Percentiles rank a stretch among this genome's conserved stretches.
These are phyloP conservation scores for Mamestra brassicae DNA, from an alignment of 2,888 invertebrate genomes.

Conservation along the genomic window DNA sequence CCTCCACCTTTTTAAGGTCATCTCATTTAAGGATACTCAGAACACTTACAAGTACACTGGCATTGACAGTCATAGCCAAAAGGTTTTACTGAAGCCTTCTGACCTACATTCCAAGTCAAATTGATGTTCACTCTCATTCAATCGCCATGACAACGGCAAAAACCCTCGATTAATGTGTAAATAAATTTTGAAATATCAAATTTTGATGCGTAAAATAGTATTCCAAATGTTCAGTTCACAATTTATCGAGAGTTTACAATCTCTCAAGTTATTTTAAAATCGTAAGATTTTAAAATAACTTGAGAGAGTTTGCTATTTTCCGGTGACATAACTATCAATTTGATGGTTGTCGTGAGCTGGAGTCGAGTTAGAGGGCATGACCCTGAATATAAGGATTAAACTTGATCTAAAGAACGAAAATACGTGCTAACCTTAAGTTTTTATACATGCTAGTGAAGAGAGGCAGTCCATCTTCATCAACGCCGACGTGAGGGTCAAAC, in stretches of 20 bases:
- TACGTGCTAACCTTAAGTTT: constrained; percentile 87
- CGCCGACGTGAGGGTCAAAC: constrained; percentile 92
- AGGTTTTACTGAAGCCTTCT: not conserved
- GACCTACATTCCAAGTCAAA: not conserved
- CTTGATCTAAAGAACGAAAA: not conserved
- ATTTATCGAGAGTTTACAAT: no score
- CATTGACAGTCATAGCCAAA: constrained; percentile 3
- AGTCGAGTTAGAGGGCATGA: not conserved
- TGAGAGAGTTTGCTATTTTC: no score
- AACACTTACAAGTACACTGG: constrained; percentile 1
- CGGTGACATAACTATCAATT: not conserved
- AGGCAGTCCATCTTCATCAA: constrained; percentile 92
- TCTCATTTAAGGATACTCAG: constrained; percentile 9
- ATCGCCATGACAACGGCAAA: no score
- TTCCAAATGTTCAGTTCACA: no score
- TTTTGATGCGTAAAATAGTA: no score
- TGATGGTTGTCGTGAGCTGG: not conserved
- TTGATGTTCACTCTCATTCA: no score
- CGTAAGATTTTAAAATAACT: no score
- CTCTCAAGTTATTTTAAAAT: no score
- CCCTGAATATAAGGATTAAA: not conserved
- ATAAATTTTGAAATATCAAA: no score
- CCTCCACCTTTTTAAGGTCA: constrained; percentile 13
- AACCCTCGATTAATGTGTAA: no score
- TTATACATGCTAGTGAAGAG: constrained; percentile 96